phyloP scores from a whole-genome alignment of 2,888 invertebrate species.

The Phlogophora meticulosa region DNA sequence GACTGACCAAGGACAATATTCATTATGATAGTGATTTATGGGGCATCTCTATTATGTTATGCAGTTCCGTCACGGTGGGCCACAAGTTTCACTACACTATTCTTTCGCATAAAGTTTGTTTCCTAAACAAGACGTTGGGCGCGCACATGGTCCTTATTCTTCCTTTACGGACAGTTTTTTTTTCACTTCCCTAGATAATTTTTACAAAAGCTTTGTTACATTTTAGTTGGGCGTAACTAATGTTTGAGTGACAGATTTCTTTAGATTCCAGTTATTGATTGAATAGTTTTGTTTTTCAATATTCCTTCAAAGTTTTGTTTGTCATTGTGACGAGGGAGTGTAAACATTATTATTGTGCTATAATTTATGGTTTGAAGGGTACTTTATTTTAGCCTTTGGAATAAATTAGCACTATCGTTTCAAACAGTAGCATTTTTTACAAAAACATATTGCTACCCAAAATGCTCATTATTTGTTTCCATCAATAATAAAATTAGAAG shows the following conservation, averaged over 20 bases:
- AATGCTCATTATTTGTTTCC: not conserved
- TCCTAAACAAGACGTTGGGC: constrained; percentile 86
- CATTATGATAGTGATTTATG: constrained; percentile 65
- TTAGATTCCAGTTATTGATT: constrained; percentile 71
- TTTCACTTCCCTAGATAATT: constrained; percentile 54
- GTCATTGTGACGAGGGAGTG: constrained; percentile 13
- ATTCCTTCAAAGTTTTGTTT: constrained; percentile 32
- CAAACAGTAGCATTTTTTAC: constrained; percentile 28
- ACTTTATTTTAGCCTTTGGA: constrained; percentile 1
- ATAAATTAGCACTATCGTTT: not conserved
- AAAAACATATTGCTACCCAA: too few species aligned
- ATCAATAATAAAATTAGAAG: not conserved
- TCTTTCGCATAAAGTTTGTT: constrained; percentile 79
- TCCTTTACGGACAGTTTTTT: constrained; percentile 69
- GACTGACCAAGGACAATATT: constrained; percentile 56
- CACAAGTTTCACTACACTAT: constrained; percentile 75
- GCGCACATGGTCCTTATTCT: constrained; percentile 71
- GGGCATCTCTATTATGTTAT: constrained; percentile 42
- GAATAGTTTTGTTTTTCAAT: constrained; percentile 66
- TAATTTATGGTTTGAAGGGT: constrained; percentile 30
- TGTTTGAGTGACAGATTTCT: constrained; percentile 78
- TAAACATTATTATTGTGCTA: constrained; percentile 26
- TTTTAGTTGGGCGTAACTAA: constrained; percentile 76
- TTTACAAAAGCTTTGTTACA: constrained; percentile 72
- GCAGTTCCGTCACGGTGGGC: constrained; percentile 82